Evolutionary conservation across 2,888 invertebrate species (phyloP).

Genomic region (Monochamus alternatus): DNA sequence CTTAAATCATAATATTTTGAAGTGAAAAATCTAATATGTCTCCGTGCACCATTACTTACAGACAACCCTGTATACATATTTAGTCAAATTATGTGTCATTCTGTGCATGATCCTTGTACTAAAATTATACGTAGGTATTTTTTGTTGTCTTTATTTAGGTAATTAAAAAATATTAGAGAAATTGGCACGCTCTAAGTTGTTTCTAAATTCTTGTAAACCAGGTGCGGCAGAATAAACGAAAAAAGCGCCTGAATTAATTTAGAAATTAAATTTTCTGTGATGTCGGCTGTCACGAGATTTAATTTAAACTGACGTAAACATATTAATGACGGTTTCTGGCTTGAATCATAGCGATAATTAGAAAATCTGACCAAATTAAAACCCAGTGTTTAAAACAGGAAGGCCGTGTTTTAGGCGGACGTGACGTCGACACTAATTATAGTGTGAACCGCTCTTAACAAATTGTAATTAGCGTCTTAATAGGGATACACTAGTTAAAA

Average conservation of each 20-base stretch:
- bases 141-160: not conserved
- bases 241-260: slow-evolving; percentile 9
- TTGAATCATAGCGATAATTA: slow-evolving; percentile 56
- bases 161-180: no score
- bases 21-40: no score
- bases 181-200: no score
- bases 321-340: slow-evolving; percentile 44
- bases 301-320: slow-evolving; percentile 51
- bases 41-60: no score
- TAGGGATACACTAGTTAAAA: slow-evolving; percentile 72
- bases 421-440: slow-evolving; percentile 69
- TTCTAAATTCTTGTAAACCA: not conserved
- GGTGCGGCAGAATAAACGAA: not conserved
- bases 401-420: slow-evolving; percentile 65
- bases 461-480: slow-evolving; percentile 71
- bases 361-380: slow-evolving; percentile 65
- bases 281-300: slow-evolving; percentile 43
- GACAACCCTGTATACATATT: no score
- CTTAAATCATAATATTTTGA: no score
- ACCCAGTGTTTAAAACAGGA: slow-evolving; percentile 65
- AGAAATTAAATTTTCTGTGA: not conserved
- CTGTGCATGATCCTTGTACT: no score
- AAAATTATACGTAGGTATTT: not conserved
- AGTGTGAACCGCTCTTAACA: slow-evolving; percentile 70
- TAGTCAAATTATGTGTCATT: no score